These are phyloP conservation scores for Lepidostoma basale DNA, from an alignment of 1,140 invertebrate genomes.

Conservation along the genomic window DNA sequence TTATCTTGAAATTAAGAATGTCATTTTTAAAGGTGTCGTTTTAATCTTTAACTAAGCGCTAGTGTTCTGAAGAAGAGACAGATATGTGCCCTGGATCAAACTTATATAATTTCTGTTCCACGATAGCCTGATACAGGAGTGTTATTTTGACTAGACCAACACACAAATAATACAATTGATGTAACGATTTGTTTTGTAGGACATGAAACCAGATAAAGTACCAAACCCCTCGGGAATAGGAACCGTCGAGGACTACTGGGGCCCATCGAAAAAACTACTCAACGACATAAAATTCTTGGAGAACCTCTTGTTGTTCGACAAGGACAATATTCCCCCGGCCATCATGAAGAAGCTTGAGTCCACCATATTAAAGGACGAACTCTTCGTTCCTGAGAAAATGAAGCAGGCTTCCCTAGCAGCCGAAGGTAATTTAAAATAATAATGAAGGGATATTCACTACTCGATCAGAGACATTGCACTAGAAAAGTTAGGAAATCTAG, in stretches of 20 bases:
- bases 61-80: too few relatives aligned
- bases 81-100: too few relatives aligned
- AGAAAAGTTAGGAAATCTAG: too few relatives aligned
- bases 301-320: conserved; percentile 84
- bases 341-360: conserved; percentile 85
- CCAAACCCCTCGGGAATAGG: conserved; percentile 80
- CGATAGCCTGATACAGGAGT: too few relatives aligned
- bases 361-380: conserved; percentile 81
- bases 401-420: conserved; percentile 77
- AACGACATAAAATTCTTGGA: conserved; percentile 92
- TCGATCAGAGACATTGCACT: too few relatives aligned
- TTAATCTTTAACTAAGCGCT: too few relatives aligned
- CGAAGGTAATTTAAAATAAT: conserved; percentile 61
- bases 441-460: too few relatives aligned
- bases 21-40: too few relatives aligned
- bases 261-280: conserved; percentile 85
- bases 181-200: conserved; percentile 54
- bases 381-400: conserved; percentile 92
- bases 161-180: too few relatives aligned
- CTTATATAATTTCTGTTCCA: too few relatives aligned
- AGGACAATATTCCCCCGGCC: conserved; percentile 84
- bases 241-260: conserved; percentile 90
- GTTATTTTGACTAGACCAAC: too few relatives aligned
- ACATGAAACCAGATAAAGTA: conserved; percentile 83
- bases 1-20: too few relatives aligned